phyloP scores from a whole-genome alignment of 2,113 vertebrate genomes.

The Potamarius usumacintae region DNA sequence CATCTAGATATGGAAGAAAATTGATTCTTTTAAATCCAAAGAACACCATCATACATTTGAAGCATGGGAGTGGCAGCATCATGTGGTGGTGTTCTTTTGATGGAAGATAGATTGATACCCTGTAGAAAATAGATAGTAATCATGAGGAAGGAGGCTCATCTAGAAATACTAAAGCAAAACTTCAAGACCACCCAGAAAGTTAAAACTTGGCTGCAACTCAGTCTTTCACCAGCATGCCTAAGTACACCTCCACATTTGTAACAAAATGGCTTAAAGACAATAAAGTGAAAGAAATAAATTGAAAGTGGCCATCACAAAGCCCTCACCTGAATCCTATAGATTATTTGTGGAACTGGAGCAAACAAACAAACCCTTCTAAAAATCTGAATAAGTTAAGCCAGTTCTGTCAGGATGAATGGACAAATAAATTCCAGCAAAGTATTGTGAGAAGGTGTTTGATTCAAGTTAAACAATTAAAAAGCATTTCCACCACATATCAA shows the following conservation, averaged over 20 bases:
- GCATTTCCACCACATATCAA: not conserved
- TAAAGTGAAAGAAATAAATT: not conserved
- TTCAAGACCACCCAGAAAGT: not conserved
- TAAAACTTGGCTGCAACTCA: not conserved
- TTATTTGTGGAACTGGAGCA: not conserved
- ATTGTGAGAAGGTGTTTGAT: not conserved
- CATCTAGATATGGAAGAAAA: not conserved
- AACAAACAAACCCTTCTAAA: not conserved
- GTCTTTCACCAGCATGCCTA: not conserved
- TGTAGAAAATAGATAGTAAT: not conserved
- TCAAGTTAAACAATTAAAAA: not conserved
- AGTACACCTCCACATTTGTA: not conserved
- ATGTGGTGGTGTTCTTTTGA: not conserved
- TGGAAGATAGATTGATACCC: not conserved
- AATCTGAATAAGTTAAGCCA: not conserved
- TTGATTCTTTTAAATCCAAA: not conserved
- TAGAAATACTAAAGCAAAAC: not conserved
- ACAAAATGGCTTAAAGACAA: not conserved
- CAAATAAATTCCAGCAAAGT: not conserved
- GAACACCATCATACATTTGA: not conserved
- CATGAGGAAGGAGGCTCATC: not conserved
- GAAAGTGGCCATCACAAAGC: not conserved
- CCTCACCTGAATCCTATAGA: not conserved
- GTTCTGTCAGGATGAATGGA: not conserved
- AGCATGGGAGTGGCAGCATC: not conserved